Percentiles rank a stretch among this genome's conserved stretches.
These are phyloP conservation scores for Rhynchonycteris naso DNA, from an alignment of 2,797 vertebrate genomes.

Conservation along the genomic window DNA sequence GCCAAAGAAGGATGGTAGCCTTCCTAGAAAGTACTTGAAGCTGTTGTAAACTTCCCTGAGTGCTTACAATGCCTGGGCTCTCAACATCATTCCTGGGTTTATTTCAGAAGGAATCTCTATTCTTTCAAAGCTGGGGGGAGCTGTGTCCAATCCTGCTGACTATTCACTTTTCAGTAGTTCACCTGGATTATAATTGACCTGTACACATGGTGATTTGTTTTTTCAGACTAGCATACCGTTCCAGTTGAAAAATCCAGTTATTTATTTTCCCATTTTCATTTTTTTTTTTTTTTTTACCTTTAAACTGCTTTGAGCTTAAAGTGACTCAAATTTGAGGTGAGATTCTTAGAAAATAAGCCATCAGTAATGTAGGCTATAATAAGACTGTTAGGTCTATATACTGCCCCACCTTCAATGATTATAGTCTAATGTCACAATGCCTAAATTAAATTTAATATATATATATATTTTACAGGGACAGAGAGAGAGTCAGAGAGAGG, in stretches of 20 bases:
- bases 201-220: neutral
- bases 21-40: conserved; percentile 63
- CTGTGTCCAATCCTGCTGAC: neutral
- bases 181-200: neutral
- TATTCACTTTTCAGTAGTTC: neutral
- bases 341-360: conserved; percentile 46
- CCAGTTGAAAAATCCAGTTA: neutral
- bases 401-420: neutral
- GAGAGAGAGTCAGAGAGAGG: too few relatives aligned
- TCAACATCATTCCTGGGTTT: neutral
- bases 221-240: neutral
- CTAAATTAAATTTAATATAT: conserved; percentile 38
- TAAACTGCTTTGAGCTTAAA: neutral
- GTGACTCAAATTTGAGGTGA: conserved; percentile 1
- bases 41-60: conserved; percentile 36
- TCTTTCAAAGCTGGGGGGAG: neutral
- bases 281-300: neutral
- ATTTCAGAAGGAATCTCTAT: neutral
- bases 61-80: neutral
- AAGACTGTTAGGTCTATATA: neutral
- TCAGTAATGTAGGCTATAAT: neutral
- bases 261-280: neutral
- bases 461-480: too few relatives aligned
- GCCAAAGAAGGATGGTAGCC: conserved; percentile 31
- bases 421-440: neutral